phyloP scores from a whole-genome alignment of 2,113 vertebrate species.

The Hemibagrus wyckioides region DNA sequence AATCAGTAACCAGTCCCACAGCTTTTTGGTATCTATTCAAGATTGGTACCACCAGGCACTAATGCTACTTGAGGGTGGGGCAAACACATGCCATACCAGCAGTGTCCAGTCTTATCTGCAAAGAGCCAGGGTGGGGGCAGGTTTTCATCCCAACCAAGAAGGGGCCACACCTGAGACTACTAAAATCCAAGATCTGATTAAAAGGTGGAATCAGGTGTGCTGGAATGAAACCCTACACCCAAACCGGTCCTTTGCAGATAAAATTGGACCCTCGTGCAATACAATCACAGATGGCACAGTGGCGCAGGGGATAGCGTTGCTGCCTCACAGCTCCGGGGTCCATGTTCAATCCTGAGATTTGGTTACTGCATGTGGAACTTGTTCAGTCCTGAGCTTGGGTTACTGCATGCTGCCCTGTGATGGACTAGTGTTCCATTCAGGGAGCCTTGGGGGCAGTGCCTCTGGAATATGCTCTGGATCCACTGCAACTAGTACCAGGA shows the following conservation, averaged over 20 bases:
- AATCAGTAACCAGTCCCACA: neutral
- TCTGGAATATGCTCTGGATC: neutral
- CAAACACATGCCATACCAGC: neutral
- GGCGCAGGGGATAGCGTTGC: neutral
- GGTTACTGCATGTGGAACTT: neutral
- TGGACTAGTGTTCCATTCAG: neutral
- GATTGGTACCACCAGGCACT: neutral
- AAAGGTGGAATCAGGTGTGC: too few relatives aligned
- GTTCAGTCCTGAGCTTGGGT: neutral
- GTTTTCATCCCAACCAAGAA: too few relatives aligned
- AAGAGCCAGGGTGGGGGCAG: too few relatives aligned
- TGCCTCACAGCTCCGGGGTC: neutral
- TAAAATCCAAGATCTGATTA: too few relatives aligned
- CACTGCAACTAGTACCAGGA: neutral
- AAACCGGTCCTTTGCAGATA: too few relatives aligned
- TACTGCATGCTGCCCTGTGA: neutral
- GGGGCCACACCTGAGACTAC: too few relatives aligned
- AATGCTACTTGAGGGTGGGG: neutral
- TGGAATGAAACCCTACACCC: too few relatives aligned
- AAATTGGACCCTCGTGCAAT: neutral
- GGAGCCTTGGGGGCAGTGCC: neutral
- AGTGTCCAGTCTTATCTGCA: too few relatives aligned
- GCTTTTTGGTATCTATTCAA: neutral
- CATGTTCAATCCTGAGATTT: neutral
- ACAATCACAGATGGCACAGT: neutral